Conservation (phyloP, 2,113 vertebrate genomes). For the Octodon degus region DNA sequence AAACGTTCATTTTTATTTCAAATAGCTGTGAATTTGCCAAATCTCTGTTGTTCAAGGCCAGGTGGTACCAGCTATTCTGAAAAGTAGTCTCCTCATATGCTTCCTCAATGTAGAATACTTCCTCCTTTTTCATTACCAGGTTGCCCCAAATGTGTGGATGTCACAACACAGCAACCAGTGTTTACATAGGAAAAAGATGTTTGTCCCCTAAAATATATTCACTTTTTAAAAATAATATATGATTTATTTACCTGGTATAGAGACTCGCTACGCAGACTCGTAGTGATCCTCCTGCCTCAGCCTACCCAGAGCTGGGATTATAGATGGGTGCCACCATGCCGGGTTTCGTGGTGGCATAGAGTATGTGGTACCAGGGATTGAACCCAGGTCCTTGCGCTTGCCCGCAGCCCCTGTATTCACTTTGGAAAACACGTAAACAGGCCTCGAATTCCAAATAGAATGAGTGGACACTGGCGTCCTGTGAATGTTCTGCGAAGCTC, state of each 20-base stretch:
- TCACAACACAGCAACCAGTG: neutral
- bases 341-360: too few species aligned
- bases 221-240: too few species aligned
- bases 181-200: neutral
- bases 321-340: too few species aligned
- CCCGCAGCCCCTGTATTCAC: neutral
- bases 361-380: too few species aligned
- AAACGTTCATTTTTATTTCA: neutral
- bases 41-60: neutral
- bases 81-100: neutral
- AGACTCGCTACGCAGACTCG: too few species aligned
- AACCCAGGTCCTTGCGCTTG: too few species aligned
- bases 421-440: neutral
- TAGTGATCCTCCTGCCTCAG: too few species aligned
- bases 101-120: neutral
- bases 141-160: neutral
- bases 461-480: neutral
- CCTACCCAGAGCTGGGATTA: too few species aligned
- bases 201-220: neutral
- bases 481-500: neutral
- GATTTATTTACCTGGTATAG: too few species aligned
- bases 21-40: neutral
- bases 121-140: neutral
- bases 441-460: conserved; percentile 2
- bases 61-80: neutral